These are phyloP conservation scores for Anguilla rostrata DNA, from an alignment of 2,113 vertebrate species.

Conservation along the genomic window DNA sequence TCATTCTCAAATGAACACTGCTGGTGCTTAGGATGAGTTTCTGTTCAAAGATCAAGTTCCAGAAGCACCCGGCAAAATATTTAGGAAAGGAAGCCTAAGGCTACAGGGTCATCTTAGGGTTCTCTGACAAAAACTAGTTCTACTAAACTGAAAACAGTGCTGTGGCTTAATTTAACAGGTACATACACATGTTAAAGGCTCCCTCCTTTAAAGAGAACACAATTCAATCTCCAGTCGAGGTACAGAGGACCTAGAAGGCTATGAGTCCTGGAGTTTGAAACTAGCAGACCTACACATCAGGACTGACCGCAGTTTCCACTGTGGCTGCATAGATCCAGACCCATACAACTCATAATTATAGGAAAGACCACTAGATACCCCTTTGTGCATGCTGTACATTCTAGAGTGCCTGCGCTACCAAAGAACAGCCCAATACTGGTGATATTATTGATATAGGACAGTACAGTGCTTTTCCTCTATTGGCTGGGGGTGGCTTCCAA, in stretches of 20 bases:
- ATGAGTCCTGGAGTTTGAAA: not conserved
- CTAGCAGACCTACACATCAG: not conserved
- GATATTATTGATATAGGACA: not conserved
- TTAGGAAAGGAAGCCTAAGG: not conserved
- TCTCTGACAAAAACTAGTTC: not conserved
- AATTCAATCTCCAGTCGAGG: not conserved
- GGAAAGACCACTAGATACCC: not conserved
- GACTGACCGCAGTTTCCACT: not conserved
- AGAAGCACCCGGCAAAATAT: slow-evolving; percentile 30
- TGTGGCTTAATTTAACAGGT: slow-evolving; percentile 16
- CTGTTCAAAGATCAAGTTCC: slow-evolving; percentile 24
- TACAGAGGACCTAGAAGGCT: slow-evolving; percentile 12
- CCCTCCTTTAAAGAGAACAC: not conserved
- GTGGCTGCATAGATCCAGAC: not conserved
- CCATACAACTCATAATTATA: not conserved
- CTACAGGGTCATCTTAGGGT: not conserved
- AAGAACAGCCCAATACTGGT: not conserved
- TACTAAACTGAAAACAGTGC: not conserved
- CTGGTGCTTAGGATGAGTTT: slow-evolving; percentile 30
- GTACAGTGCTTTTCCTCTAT: not conserved
- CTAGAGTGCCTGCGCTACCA: not conserved
- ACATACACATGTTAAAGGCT: not conserved
- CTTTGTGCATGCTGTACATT: not conserved
- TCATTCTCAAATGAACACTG: slow-evolving; percentile 34
- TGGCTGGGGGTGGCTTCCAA: not conserved